phyloP scores from a whole-genome alignment of 2,797 vertebrate genomes.

The Schizopygopsis pylzovi region DNA sequence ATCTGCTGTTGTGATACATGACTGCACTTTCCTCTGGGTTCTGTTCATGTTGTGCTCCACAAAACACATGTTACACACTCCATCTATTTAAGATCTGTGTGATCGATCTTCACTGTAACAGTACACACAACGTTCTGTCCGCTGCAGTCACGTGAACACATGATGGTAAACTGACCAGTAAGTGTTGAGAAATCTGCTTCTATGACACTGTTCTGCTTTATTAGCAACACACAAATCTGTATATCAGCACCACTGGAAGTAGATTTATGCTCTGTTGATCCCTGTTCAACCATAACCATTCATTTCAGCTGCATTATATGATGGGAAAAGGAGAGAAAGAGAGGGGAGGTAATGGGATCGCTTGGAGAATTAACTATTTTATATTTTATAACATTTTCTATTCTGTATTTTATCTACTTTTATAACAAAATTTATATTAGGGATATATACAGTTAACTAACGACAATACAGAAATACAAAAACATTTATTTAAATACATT shows the following conservation, averaged over 20 bases:
- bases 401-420: neutral
- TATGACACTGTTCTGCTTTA: constrained; percentile 63
- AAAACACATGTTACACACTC: constrained; percentile 44
- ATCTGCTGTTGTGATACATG: constrained; percentile 32
- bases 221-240: constrained; percentile 65
- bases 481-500: too few species aligned
- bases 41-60: constrained; percentile 35
- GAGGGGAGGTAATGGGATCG: constrained; percentile 6
- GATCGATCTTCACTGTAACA: constrained; percentile 15
- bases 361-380: neutral
- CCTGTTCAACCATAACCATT: constrained; percentile 51
- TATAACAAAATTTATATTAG: neutral
- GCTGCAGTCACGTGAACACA: constrained; percentile 1
- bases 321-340: constrained; percentile 42
- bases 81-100: constrained; percentile 15
- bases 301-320: constrained; percentile 40
- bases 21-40: constrained; percentile 12
- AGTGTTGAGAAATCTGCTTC: constrained; percentile 57
- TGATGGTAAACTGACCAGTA: constrained; percentile 19
- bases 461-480: neutral
- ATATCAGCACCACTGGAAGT: constrained; percentile 63
- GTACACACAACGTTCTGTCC: neutral
- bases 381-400: neutral
- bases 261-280: constrained; percentile 65
- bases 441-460: neutral